These are phyloP conservation scores for Argyrosomus regius DNA, from an alignment of 2,797 vertebrate species.

Conservation along the genomic window DNA sequence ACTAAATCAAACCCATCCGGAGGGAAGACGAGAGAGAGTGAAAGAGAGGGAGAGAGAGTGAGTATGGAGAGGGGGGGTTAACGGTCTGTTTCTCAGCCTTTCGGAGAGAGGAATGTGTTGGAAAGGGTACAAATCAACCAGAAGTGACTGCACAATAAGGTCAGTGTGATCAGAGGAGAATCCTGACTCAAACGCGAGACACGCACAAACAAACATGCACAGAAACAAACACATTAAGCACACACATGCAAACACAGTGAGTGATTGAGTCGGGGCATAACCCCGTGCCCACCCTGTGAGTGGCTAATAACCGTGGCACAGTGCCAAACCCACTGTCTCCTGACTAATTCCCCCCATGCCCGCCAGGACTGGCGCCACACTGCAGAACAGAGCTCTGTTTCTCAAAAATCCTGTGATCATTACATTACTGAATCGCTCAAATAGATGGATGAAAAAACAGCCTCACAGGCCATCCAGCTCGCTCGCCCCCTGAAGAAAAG, in stretches of 20 bases:
- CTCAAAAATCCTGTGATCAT: slow-evolving; percentile 76
- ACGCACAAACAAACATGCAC: slow-evolving; percentile 59
- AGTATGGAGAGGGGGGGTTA: slow-evolving; percentile 32
- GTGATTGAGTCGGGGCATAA: slow-evolving; percentile 75
- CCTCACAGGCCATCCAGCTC: slow-evolving; percentile 35
- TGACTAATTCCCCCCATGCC: slow-evolving; percentile 82
- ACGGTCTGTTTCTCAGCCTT: slow-evolving; percentile 67
- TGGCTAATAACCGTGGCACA: slow-evolving; percentile 84
- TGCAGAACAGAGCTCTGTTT: slow-evolving; percentile 79
- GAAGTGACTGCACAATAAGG: slow-evolving; percentile 81
- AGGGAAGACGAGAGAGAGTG: slow-evolving; percentile 59
- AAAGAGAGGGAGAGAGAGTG: slow-evolving; percentile 12
- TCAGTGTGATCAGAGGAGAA: slow-evolving; percentile 81
- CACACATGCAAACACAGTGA: slow-evolving; percentile 74
- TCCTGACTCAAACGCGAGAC: slow-evolving; percentile 58
- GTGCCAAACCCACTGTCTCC: slow-evolving; percentile 91
- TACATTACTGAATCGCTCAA: slow-evolving; percentile 70
- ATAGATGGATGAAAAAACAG: slow-evolving; percentile 75
- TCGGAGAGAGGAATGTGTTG: slow-evolving; percentile 78
- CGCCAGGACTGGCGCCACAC: slow-evolving; percentile 82
- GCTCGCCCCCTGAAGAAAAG: slow-evolving; percentile 57
- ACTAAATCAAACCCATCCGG: slow-evolving; percentile 80
- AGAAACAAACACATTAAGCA: slow-evolving; percentile 71
- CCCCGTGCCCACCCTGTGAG: slow-evolving; percentile 80
- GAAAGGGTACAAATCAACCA: slow-evolving; percentile 78